Conservation (phyloP, 2,113 vertebrate species). For the Petrocephalus microphthalmus region DNA sequence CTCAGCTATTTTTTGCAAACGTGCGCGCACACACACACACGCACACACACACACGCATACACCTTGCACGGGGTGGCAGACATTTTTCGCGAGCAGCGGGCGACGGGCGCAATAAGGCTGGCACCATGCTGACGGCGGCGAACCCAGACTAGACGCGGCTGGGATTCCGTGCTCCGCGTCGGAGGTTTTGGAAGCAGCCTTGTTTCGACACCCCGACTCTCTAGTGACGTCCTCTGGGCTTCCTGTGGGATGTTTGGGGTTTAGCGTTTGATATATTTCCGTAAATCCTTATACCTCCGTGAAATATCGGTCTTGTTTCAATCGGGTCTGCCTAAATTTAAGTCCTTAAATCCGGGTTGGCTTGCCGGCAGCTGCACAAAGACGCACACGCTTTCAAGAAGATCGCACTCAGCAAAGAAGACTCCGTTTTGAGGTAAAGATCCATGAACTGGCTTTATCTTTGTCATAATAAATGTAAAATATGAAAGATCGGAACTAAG, state of each 20-base stretch:
- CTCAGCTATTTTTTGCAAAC: not conserved
- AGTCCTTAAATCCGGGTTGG: not conserved
- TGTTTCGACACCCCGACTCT: not conserved
- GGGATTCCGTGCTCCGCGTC: not conserved
- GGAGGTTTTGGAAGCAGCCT: not conserved
- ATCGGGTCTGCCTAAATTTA: not conserved
- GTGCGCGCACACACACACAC: not conserved
- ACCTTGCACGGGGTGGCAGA: not conserved
- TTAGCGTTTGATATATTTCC: not conserved
- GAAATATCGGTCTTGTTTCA: not conserved
- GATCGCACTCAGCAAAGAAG: not conserved
- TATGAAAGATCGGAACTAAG: not conserved
- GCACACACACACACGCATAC: not conserved
- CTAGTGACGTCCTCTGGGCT: not conserved
- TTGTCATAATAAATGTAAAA: not conserved
- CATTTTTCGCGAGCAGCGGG: not conserved
- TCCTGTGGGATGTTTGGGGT: not conserved
- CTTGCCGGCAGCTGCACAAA: not conserved
- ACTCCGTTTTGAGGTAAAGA: not conserved
- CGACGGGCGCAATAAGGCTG: not conserved
- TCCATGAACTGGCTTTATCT: not conserved
- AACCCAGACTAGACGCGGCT: not conserved
- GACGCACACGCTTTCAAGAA: not conserved
- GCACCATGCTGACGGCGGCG: not conserved
- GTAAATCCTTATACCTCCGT: not conserved